A percentile compares a stretch with the other conserved stretches of the same genome.
Evolutionary conservation across 1,140 invertebrate species (phyloP).

Genomic region (Calycopis cecrops): DNA sequence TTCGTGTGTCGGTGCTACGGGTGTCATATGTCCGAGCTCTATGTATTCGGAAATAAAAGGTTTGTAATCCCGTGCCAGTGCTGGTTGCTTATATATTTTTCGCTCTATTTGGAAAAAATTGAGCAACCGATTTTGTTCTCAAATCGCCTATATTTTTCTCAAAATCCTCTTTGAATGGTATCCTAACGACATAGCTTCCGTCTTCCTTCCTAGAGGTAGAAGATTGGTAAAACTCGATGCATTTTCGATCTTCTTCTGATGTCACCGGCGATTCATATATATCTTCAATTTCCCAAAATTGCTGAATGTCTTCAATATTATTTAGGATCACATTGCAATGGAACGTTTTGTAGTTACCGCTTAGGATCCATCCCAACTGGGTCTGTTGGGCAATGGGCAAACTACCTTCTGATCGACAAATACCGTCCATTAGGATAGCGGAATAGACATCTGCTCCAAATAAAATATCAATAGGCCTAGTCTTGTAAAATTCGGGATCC

Average conservation of each 20-base stretch:
- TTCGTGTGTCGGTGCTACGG: not conserved
- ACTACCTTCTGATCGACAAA: too few relatives aligned
- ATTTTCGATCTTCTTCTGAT: constrained; percentile 15
- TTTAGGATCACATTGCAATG: too few relatives aligned
- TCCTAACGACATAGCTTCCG: constrained; percentile 16
- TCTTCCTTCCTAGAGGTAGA: too few relatives aligned
- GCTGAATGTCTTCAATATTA: constrained; percentile 10
- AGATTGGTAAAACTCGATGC: constrained; percentile 15
- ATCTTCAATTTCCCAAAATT: constrained; percentile 18
- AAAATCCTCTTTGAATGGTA: constrained; percentile 14
- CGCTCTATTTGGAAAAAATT: constrained; percentile 18
- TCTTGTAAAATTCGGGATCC: too few relatives aligned
- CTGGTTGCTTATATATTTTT: too few relatives aligned
- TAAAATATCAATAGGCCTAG: too few relatives aligned
- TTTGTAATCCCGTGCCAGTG: too few relatives aligned
- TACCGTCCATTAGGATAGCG: too few relatives aligned
- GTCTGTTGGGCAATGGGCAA: too few relatives aligned
- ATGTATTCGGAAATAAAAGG: constrained; percentile 13
- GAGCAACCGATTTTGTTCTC: constrained; percentile 11
- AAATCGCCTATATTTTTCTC: constrained; percentile 14
- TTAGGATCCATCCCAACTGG: too few relatives aligned
- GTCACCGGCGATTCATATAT: constrained; percentile 4
- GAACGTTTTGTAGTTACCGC: too few relatives aligned
- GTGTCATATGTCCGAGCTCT: constrained; percentile 17
- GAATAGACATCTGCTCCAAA: too few relatives aligned